These are phyloP conservation scores for Platyrinchus mystaceus DNA, from an alignment of 2,797 vertebrate species.

Conservation along the genomic window DNA sequence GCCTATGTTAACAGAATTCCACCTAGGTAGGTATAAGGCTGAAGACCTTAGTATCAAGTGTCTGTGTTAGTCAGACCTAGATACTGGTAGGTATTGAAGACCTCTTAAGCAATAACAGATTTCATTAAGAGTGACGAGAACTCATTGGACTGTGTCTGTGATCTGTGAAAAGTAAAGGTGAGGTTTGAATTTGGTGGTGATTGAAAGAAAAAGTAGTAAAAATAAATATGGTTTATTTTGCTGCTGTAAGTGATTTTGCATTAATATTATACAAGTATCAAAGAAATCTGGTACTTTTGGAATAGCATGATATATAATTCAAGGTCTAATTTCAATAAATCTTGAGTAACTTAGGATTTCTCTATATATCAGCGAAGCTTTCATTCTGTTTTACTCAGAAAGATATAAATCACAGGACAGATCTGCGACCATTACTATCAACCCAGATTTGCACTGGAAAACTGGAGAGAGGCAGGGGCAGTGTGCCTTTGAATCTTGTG, in stretches of 20 bases:
- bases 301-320: not conserved
- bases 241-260: not conserved
- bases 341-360: not conserved
- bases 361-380: not conserved
- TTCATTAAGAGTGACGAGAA: not conserved
- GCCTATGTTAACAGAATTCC: not conserved
- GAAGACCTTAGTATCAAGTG: not conserved
- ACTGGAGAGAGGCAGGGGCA: not conserved
- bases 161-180: not conserved
- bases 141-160: not conserved
- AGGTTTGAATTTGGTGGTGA: not conserved
- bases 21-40: not conserved
- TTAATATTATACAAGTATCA: not conserved
- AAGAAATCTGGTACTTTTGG: not conserved
- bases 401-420: not conserved
- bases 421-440: not conserved
- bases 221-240: not conserved
- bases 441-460: not conserved
- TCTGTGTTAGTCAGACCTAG: not conserved
- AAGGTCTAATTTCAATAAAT: not conserved
- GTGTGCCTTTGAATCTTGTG: not conserved
- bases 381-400: not conserved
- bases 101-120: not conserved
- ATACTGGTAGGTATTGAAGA: not conserved
- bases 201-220: not conserved